phyloP scores from a whole-genome alignment of 2,888 invertebrate genomes.

The Drosophila fulvimacula region DNA sequence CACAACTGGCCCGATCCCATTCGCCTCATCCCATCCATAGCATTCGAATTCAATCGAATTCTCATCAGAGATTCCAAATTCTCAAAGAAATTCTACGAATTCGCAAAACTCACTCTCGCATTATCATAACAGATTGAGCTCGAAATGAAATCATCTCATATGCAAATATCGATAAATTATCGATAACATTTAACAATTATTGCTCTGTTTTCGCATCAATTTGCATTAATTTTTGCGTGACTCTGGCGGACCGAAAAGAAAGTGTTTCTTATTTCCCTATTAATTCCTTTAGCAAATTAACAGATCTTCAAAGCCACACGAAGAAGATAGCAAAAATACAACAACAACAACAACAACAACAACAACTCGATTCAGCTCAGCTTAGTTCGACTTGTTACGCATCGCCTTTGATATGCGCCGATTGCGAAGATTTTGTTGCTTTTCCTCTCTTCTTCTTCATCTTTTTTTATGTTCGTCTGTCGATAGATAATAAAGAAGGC shows the following conservation, averaged over 20 bases:
- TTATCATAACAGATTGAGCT: background rate
- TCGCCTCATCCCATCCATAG: background rate
- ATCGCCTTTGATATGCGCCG: slow-evolving; percentile 12
- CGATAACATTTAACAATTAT: slow-evolving; percentile 43
- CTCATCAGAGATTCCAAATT: background rate
- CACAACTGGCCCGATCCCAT: background rate
- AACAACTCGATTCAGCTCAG: background rate
- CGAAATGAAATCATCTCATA: slow-evolving; percentile 4
- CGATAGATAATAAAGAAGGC: slow-evolving; percentile 52
- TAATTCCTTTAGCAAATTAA: slow-evolving; percentile 61
- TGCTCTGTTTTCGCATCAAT: slow-evolving; percentile 38
- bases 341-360: slow-evolving; percentile 3
- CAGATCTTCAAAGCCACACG: slow-evolving; percentile 34
- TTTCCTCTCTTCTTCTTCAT: background rate
- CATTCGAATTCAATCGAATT: background rate
- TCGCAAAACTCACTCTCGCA: background rate
- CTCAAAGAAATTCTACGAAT: background rate
- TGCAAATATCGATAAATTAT: slow-evolving; percentile 9
- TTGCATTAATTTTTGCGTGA: slow-evolving; percentile 39
- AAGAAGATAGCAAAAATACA: background rate
- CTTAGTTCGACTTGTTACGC: slow-evolving; percentile 11
- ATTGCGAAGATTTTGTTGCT: background rate
- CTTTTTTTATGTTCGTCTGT: background rate
- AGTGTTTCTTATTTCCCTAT: slow-evolving; percentile 48
- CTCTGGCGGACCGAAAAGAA: slow-evolving; percentile 44